A percentile compares a stretch with the other conserved stretches of the same genome.
Evolutionary conservation across 1,140 invertebrate species (phyloP).

Genomic region (Penaeus indicus): DNA sequence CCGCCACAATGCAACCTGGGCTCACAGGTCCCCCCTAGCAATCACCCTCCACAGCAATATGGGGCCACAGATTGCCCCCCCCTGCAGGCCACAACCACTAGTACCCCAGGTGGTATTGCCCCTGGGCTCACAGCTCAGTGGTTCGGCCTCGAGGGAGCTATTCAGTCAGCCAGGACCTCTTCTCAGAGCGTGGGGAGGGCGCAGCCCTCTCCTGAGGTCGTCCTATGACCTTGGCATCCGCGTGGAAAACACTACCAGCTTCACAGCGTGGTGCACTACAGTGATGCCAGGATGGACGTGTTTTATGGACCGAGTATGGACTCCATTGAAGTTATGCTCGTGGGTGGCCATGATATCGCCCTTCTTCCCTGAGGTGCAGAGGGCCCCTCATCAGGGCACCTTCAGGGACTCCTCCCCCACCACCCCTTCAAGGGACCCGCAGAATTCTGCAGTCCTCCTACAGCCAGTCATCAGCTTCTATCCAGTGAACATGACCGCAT

Average conservation of each 20-base stretch:
- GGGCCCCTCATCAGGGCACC: constrained; percentile 5
- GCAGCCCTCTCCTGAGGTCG: constrained; percentile 50
- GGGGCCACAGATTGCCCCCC: constrained; percentile 50
- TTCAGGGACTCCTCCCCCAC: constrained; percentile 49
- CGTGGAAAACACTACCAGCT: constrained; percentile 48
- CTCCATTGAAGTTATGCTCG: constrained; percentile 50
- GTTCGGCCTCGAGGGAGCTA: constrained; percentile 50
- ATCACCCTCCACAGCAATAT: constrained; percentile 31
- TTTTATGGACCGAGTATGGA: constrained; percentile 57
- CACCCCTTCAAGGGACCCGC: constrained; percentile 34
- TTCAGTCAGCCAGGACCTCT: constrained; percentile 53
- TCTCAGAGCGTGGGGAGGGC: constrained; percentile 40
- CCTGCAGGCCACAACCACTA: constrained; percentile 46
- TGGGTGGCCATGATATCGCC: constrained; percentile 49
- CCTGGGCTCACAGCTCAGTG: constrained; percentile 35
- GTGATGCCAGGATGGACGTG: constrained; percentile 53
- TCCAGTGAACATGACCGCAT: constrained; percentile 48
- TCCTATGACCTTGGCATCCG: constrained; percentile 56
- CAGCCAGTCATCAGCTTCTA: constrained; percentile 52
- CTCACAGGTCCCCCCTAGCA: constrained; percentile 36
- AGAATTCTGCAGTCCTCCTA: constrained; percentile 46
- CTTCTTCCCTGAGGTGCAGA: constrained; percentile 53
- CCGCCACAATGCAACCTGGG: constrained; percentile 43
- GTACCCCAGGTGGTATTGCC: constrained; percentile 46
- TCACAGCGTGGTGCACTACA: constrained; percentile 32